Evolutionary conservation across 2,113 vertebrate species (phyloP).

Genomic region (Gnathonemus longibarbis): DNA sequence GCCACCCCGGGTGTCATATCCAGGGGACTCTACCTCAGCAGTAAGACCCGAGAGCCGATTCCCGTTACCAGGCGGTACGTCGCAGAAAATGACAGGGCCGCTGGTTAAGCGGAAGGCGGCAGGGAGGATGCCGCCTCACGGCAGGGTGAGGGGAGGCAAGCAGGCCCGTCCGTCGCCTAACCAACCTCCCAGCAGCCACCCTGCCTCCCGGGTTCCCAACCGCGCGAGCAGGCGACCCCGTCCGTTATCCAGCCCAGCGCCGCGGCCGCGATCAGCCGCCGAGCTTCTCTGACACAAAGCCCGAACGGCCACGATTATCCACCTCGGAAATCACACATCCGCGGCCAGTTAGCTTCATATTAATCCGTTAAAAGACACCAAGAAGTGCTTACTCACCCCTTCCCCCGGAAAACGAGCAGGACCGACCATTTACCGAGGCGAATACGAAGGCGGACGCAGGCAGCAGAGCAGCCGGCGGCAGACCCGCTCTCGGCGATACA

Average conservation of each 20-base stretch:
- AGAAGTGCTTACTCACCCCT: slow-evolving; percentile 33
- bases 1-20: not conserved
- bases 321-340: not conserved
- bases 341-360: not conserved
- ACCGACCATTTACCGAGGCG: slow-evolving; percentile 6
- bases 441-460: not conserved
- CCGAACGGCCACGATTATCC: not conserved
- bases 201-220: not conserved
- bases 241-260: not conserved
- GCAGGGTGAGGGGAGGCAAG: not conserved
- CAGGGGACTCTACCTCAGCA: not conserved
- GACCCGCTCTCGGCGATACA: not conserved
- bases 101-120: not conserved
- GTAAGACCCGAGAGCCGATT: not conserved
- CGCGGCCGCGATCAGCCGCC: not conserved
- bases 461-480: not conserved
- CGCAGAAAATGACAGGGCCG: not conserved
- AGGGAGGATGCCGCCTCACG: not conserved
- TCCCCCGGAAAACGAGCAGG: slow-evolving; percentile 13
- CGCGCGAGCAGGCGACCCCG: not conserved
- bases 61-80: not conserved
- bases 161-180: not conserved
- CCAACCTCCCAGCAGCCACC: not conserved
- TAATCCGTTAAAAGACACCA: not conserved
- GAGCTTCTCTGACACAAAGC: not conserved